Evolutionary conservation across 2,888 invertebrate species (phyloP), one percentile per base, ranked within the genome.

Genomic region (Ceramica pisi): DNA sequence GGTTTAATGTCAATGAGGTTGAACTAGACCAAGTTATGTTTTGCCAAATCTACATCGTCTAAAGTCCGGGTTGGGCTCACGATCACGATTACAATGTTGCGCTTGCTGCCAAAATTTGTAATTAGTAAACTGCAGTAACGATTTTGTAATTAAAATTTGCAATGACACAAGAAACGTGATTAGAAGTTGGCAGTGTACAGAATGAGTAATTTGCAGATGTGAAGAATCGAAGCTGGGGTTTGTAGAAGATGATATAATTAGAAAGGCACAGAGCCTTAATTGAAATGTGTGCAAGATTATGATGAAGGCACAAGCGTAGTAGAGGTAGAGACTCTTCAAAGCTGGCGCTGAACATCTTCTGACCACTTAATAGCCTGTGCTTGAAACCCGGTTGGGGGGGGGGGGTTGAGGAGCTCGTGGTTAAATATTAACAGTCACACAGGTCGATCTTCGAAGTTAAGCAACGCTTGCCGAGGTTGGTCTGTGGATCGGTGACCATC

Each of bases 61-160:
- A 26, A 60, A 31, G 46, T 70, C 63, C 70, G 81, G 66, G n/a
- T 55, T n/a, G 10, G 31, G 38, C 57, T 16, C 46, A 46, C 46
- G 46, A 46, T 78, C 78, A 78, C 81, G 78, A 81, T 51, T 41
- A 12, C 23, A 26, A 10, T 76, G 76, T 71, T 76, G 16, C 12
- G 41, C 65, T 23, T 23, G 48, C 19, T 57, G 63, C 23, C 81
- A 56, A 81, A 79, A 81, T 64, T 75, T 55, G 46, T 72, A 61
- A 70, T 80, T 70, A 70, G 59, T 12, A 59, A 50, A 51, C 0
- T 35, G 4, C 10, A 60, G 35, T n/a, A 78, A 76, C 67, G 57
- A 62, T 57, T 63, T 71, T 21, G 23, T 59, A 59, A 76, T 81
- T 65, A 55, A 41, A 38, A 59, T 59, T 62, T 26, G 53, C 64